Percentiles rank a stretch among this genome's conserved stretches.
phyloP scores from a whole-genome alignment of 2,888 invertebrate genomes.

The Trichogramma evanescens region DNA sequence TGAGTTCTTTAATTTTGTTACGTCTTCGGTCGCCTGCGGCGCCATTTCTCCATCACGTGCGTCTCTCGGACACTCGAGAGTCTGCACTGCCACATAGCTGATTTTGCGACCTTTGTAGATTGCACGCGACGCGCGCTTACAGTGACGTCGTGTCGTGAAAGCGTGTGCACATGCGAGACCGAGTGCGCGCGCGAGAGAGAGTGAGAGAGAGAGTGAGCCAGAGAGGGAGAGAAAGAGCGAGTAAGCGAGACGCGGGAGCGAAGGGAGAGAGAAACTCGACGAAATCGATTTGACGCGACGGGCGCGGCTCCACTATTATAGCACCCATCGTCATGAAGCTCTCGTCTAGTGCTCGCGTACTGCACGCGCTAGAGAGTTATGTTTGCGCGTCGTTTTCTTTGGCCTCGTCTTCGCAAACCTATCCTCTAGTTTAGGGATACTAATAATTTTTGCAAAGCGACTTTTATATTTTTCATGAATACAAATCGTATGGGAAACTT shows the following conservation, averaged over 20 bases:
- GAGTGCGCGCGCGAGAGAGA: background rate
- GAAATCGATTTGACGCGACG: slow-evolving; percentile 19
- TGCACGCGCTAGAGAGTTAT: background rate
- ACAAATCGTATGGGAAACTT: no score
- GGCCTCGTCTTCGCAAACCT: no score
- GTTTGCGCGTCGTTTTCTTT: no score
- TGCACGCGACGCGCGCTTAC: background rate
- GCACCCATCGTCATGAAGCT: background rate
- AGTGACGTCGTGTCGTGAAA: background rate
- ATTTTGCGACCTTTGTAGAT: slow-evolving; percentile 12
- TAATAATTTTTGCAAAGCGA: no score
- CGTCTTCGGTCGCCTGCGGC: no score
- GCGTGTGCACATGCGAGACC: background rate
- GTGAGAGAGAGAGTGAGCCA: background rate
- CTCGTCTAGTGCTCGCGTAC: background rate
- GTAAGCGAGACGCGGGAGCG: background rate
- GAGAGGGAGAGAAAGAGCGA: background rate
- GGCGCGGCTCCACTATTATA: slow-evolving; percentile 14
- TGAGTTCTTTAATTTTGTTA: no score
- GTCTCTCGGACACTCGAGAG: background rate
- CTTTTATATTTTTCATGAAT: no score
- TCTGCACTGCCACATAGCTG: background rate
- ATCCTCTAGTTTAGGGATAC: no score
- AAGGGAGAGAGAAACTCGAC: background rate
- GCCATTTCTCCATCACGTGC: background rate